Evolutionary conservation across 2,888 invertebrate genomes (phyloP).

Genomic region (Fabriciana adippe): DNA sequence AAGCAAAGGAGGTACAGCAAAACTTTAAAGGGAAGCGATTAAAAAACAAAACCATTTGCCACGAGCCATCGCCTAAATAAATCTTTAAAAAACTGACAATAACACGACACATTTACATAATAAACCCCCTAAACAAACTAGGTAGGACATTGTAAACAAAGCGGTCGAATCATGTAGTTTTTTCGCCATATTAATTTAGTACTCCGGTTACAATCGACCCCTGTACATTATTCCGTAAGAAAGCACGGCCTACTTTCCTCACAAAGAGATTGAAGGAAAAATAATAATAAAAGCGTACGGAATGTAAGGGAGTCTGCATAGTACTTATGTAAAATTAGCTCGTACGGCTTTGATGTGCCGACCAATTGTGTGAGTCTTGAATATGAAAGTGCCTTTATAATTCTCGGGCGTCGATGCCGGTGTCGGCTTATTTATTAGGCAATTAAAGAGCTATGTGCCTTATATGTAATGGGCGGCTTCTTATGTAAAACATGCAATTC

Average conservation of each 20-base stretch:
- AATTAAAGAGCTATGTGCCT: conserved; percentile 46
- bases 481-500: conserved; percentile 29
- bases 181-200: conserved; percentile 77
- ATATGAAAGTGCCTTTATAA: conserved; percentile 73
- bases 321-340: conserved; percentile 81
- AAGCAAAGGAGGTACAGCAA: conserved; percentile 34
- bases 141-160: conserved; percentile 68
- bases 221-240: conserved; percentile 54
- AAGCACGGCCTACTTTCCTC: conserved; percentile 67
- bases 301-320: conserved; percentile 72
- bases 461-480: conserved; percentile 37
- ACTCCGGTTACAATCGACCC: conserved; percentile 73
- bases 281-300: conserved; percentile 67
- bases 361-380: conserved; percentile 68
- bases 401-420: conserved; percentile 60
- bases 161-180: conserved; percentile 69
- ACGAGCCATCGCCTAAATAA: conserved; percentile 69
- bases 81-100: conserved; percentile 65
- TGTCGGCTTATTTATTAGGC: conserved; percentile 52
- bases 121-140: conserved; percentile 73
- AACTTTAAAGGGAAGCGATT: conserved; percentile 44
- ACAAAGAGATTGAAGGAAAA: conserved; percentile 73
- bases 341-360: conserved; percentile 75
- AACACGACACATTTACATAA: conserved; percentile 76
- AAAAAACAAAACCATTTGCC: conserved; percentile 67